Evolutionary conservation across 2,888 invertebrate species (phyloP), one percentile per base, ranked within the genome.

Genomic region (Ligdia adustata): DNA sequence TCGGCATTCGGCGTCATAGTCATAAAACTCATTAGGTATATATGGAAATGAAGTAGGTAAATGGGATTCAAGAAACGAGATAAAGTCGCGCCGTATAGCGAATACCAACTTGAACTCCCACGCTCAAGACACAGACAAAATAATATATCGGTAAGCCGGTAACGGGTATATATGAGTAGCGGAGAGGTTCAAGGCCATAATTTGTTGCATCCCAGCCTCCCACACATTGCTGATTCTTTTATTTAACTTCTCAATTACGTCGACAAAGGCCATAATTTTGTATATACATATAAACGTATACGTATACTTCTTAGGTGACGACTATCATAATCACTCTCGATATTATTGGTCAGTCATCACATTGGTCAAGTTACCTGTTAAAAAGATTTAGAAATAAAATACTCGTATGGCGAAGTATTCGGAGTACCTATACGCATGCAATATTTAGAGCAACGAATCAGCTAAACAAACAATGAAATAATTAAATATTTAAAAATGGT

Each of bases 201-300:
- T 75, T 71, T 69, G 74, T 72, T 85, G 86, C 88, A 87, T 81
- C 78, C 65, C 76, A 63, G 75, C 82, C 74, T 63, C 88, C 88
- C 72, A 88, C 88, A 54, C 65, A 13, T n/a, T 35, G 45, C 55
- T 87, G 84, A 88, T 66, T 88, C 86, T 85, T 69, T 65, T 66
- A 65, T 51, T 74, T 76, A 60, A 65, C 66, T 70, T 72, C 70
- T 71, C 75, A 79, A 75, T 73, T 70, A 75, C 66, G 58, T 52
- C 62, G 59, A 52, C 66, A 64, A 66, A 65, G 75, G 76, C 73
- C 79, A 79, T 76, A 79, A 72, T 66, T 64, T 64, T 53, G 63
- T 53, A 57, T 44, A 52, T 6, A 27, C 4, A 9, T 24, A 24
- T 24, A 7, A 24, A 24, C 24, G 24, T 24, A n/a, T n/a, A 38